Percentiles rank a stretch among this genome's conserved stretches.
Evolutionary conservation across 2,797 vertebrate species (phyloP).

Genomic region (Mus minutoides): DNA sequence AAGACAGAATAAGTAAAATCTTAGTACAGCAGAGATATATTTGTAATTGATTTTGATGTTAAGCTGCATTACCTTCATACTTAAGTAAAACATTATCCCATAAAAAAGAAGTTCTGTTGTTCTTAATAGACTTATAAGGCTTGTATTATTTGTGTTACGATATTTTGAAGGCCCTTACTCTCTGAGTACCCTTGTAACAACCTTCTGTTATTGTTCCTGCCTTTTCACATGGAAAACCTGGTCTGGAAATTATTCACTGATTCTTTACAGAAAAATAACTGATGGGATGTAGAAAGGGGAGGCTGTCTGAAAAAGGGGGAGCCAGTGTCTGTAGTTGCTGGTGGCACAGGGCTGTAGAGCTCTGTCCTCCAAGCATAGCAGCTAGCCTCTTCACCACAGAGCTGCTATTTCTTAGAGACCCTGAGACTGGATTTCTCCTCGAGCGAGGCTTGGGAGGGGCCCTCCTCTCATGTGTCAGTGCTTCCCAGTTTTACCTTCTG

Average conservation of each 20-base stretch:
- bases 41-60: not conserved
- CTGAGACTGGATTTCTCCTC: not conserved
- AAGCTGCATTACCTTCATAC: not conserved
- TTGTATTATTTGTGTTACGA: not conserved
- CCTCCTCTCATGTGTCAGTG: not conserved
- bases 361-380: not conserved
- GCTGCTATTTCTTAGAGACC: not conserved
- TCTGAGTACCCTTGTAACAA: not conserved
- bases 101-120: not conserved
- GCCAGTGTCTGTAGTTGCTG: not conserved
- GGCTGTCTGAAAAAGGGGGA: not conserved
- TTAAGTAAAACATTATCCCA: not conserved
- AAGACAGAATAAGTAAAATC: conserved; percentile 46
- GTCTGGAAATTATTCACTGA: conserved; percentile 5
- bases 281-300: not conserved
- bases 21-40: not conserved
- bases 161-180: not conserved
- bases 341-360: not conserved
- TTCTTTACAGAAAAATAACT: not conserved
- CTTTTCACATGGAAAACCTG: conserved; percentile 8
- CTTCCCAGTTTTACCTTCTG: not conserved
- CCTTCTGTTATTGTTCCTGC: not conserved
- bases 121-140: not conserved
- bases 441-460: not conserved
- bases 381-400: not conserved